A percentile compares a stretch with the other conserved stretches of the same genome.
phyloP scores from a whole-genome alignment of 2,113 vertebrate species.

The Odocoileus virginianus region DNA sequence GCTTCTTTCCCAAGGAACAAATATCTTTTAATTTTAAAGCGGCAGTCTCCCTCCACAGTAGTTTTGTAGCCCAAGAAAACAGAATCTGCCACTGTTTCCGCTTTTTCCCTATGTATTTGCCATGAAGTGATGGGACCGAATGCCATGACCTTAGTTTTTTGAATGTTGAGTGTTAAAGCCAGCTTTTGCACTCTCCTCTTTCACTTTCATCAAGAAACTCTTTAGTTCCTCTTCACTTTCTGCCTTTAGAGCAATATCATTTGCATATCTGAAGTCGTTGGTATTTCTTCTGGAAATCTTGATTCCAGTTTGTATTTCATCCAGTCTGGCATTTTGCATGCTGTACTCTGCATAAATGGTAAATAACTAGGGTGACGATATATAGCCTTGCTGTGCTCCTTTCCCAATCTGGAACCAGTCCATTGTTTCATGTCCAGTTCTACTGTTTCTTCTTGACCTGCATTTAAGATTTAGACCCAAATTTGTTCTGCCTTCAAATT shows the following conservation, averaged over 20 bases:
- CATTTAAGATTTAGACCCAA: not conserved
- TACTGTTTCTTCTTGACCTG: not conserved
- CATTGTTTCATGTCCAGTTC: not conserved
- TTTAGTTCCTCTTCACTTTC: not conserved
- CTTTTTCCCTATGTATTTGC: not conserved
- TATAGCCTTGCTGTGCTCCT: not conserved
- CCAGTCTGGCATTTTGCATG: not conserved
- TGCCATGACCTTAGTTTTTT: not conserved
- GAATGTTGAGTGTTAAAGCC: not conserved
- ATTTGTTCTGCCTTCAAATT: not conserved
- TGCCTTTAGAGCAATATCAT: not conserved
- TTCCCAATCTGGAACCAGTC: not conserved
- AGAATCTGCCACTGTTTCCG: fast-evolving
- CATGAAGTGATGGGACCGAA: not conserved
- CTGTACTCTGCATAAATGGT: not conserved
- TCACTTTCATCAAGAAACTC: not conserved
- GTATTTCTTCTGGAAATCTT: not conserved
- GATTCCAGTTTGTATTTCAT: not conserved
- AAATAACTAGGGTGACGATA: not conserved
- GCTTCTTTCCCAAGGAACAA: not conserved
- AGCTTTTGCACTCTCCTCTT: not conserved
- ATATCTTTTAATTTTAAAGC: not conserved
- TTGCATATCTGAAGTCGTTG: not conserved
- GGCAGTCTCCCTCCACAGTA: not conserved
- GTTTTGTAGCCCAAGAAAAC: not conserved